Conservation (phyloP, 2,797 vertebrate genomes). For the Nannoperca obscura region DNA sequence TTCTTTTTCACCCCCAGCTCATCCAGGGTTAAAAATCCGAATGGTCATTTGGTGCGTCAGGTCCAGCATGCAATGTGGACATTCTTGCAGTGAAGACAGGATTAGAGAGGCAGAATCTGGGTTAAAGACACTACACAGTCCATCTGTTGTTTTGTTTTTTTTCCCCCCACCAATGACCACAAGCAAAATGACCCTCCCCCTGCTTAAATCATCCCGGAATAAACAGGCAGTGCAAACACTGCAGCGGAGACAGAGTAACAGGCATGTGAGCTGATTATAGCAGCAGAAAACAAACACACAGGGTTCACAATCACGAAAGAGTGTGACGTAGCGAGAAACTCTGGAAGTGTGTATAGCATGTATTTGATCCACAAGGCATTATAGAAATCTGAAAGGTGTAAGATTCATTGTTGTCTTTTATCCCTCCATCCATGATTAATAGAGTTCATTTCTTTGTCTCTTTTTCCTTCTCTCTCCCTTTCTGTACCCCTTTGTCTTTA, state of each 20-base stretch:
- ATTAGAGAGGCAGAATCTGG: slow-evolving; percentile 86
- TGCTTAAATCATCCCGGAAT: slow-evolving; percentile 54
- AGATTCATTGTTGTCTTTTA: slow-evolving; percentile 2
- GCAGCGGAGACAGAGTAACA: slow-evolving; percentile 12
- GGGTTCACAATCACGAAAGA: not conserved
- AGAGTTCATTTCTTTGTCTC: slow-evolving; percentile 8
- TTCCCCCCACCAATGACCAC: slow-evolving; percentile 69
- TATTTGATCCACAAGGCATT: not conserved
- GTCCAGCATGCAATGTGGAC: slow-evolving; percentile 48
- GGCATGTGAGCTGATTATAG: slow-evolving; percentile 47
- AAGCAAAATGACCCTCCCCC: slow-evolving; percentile 32
- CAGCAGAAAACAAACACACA: slow-evolving; percentile 15
- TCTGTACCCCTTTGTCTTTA: slow-evolving; percentile 61
- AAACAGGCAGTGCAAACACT: slow-evolving; percentile 58
- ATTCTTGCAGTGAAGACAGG: slow-evolving; percentile 83
- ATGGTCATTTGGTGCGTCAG: slow-evolving; percentile 60
- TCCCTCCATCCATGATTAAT: not conserved
- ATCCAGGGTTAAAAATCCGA: slow-evolving; percentile 69
- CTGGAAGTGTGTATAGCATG: not conserved
- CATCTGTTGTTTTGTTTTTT: slow-evolving; percentile 89
- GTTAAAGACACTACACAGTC: slow-evolving; percentile 83
- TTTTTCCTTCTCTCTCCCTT: slow-evolving; percentile 29
- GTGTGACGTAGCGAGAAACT: not conserved
- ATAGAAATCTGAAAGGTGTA: not conserved
- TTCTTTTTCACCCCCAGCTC: slow-evolving; percentile 63